Evolutionary conservation across 2,113 vertebrate species (phyloP).

Genomic region (Psettodes erumei): DNA sequence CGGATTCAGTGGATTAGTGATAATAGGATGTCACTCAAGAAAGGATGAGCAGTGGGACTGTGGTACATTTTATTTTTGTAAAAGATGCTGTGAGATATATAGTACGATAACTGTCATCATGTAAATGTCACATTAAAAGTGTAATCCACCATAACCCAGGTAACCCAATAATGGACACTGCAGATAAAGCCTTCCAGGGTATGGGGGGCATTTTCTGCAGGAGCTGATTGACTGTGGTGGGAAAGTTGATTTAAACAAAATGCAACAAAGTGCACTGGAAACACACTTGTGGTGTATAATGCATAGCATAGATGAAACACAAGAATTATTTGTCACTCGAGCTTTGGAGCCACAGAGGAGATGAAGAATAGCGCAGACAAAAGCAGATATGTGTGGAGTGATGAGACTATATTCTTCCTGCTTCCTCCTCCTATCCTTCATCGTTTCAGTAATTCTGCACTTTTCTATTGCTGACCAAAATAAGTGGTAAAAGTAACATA

Average conservation of each 20-base stretch:
- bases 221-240: constrained; percentile 8
- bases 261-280: not conserved
- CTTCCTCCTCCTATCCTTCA: too few species aligned
- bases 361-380: not conserved
- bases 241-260: not conserved
- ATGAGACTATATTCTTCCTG: not conserved
- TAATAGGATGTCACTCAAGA: not conserved
- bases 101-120: too few species aligned
- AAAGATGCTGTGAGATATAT: too few species aligned
- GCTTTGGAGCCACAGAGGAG: not conserved
- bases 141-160: constrained; percentile 1
- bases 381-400: not conserved
- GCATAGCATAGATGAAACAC: not conserved
- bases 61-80: too few species aligned
- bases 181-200: constrained; percentile 5
- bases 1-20: constrained; percentile 1
- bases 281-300: not conserved
- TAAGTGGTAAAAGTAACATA: too few species aligned
- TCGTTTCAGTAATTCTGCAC: too few species aligned
- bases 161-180: not conserved
- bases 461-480: too few species aligned
- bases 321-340: not conserved
- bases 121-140: not conserved
- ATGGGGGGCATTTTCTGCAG: not conserved
- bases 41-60: not conserved